Conservation (phyloP, 2,888 invertebrate genomes). For the Cheilosia grossa region DNA sequence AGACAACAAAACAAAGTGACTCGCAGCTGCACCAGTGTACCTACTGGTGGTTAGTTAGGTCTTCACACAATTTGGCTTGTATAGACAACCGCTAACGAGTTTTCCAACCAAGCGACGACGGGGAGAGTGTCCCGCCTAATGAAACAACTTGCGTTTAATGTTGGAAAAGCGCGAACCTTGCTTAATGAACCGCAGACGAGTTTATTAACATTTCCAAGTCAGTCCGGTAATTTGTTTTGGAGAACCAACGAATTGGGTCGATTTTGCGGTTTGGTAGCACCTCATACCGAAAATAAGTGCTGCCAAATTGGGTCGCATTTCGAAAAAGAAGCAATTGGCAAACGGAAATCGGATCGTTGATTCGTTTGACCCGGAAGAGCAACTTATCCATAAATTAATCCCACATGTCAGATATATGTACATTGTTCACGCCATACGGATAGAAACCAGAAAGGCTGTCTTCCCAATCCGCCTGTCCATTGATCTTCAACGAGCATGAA, state of each 20-base stretch:
- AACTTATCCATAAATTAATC: slow-evolving; percentile 6
- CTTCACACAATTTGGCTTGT: slow-evolving; percentile 28
- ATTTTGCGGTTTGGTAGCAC: not conserved
- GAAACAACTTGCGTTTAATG: not conserved
- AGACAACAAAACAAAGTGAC: not conserved
- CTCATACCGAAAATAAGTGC: slow-evolving; percentile 2
- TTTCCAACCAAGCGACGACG: slow-evolving; percentile 42
- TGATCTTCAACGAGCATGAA: slow-evolving; percentile 19
- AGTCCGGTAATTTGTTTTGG: not conserved
- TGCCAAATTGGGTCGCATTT: slow-evolving; percentile 12
- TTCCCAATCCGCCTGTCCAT: not conserved
- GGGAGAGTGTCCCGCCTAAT: slow-evolving; percentile 1
- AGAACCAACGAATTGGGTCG: slow-evolving; percentile 19
- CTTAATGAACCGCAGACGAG: slow-evolving; percentile 8
- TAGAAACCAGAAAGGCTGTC: slow-evolving; percentile 7
- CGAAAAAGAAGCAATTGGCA: not conserved
- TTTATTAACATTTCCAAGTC: slow-evolving; percentile 12
- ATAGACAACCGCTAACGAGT: slow-evolving; percentile 38
- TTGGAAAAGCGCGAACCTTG: not conserved
- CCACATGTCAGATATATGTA: not conserved
- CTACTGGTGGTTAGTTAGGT: slow-evolving; percentile 21
- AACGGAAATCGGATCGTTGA: not conserved
- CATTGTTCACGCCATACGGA: slow-evolving; percentile 10
- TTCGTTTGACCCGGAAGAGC: slow-evolving; percentile 22
- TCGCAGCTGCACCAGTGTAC: not conserved